Base-by-base conservation (phyloP, 2,113 vertebrate species). In the Nerophis lumbriciformis region DNA sequence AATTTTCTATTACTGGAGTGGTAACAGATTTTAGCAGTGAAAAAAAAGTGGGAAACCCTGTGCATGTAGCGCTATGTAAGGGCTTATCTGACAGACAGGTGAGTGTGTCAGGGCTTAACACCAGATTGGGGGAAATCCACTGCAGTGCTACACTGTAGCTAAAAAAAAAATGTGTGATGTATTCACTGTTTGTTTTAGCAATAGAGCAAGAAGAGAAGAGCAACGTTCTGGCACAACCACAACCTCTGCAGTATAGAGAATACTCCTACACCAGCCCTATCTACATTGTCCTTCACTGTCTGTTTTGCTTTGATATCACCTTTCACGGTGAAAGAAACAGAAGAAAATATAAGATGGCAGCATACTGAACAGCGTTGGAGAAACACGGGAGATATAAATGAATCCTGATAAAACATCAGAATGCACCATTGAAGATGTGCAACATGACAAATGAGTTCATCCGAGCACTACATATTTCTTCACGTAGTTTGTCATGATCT, bases 1-100 rank as follows among this genome's bases (percentile, higher is more conserved):
- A 84, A 79, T 85, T 87, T 89, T 87, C 79, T 79, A 87, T 87
- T 84, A 80, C 72, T 80, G 78, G 76, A 82, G 78, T 80, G 84
- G 78, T 75, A 83, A 77, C 73, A 73, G 75, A 83, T 86, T 84
- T 83, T 68, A 80, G 77, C 71, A 82, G 71, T 70, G 76, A 79
- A 80, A 81, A 48, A 75, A 66, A 78, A 59, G 19, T 16, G 51
- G 38, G 61, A 63, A 71, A 74, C 13, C 49, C 15, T 67, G 66
- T 66, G 68, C 77, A 45, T 73, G 76, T 73, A 81, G 61, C 76
- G 71, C 81, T 72, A 77, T 79, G 78, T 80, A 72, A 82, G 81
- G 76, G 42, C 73, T 87, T 83, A 86, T 81, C 69, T 83, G 80
- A 84, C 61, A 82, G 85, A 86, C 76, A 83, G 76, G 59, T 74